Evolutionary conservation across 2,888 invertebrate species (phyloP).

Genomic region (Osedax frankpressi): DNA sequence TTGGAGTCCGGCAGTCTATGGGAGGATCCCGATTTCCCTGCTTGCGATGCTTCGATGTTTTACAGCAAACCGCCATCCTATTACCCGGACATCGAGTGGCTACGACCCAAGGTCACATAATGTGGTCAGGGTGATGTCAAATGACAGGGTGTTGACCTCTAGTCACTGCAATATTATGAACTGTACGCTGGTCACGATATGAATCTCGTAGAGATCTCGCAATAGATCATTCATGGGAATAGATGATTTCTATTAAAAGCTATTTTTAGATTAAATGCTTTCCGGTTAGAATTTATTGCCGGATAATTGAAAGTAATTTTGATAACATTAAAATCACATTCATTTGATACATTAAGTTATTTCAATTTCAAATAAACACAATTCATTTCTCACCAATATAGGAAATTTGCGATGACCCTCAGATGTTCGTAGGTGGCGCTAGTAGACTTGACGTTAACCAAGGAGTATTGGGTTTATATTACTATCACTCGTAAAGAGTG

Average conservation of each 20-base stretch:
- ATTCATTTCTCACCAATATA: slow-evolving; percentile 28
- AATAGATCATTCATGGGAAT: too few relatives aligned
- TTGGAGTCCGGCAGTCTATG: slow-evolving; percentile 64
- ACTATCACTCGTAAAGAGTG: too few relatives aligned
- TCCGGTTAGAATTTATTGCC: not conserved
- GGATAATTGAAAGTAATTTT: not conserved
- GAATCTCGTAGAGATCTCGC: too few relatives aligned
- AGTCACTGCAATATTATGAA: too few relatives aligned
- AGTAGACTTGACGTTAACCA: slow-evolving; percentile 94
- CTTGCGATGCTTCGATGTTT: slow-evolving; percentile 65
- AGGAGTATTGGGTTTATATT: slow-evolving; percentile 63
- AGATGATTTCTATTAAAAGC: too few relatives aligned
- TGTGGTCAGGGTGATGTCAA: not conserved
- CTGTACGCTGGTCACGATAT: too few relatives aligned
- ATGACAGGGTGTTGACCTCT: not conserved
- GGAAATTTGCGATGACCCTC: slow-evolving; percentile 69
- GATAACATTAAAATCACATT: too few relatives aligned
- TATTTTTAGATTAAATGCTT: too few relatives aligned
- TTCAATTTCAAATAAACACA: too few relatives aligned
- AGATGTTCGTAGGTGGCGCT: slow-evolving; percentile 74
- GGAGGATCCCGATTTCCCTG: slow-evolving; percentile 80
- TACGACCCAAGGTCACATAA: slow-evolving; percentile 57
- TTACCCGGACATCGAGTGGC: slow-evolving; percentile 66
- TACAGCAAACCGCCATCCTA: slow-evolving; percentile 70
- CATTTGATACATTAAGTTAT: too few relatives aligned